Conservation (phyloP, 2,113 vertebrate species). For the Thunnus thynnus region DNA sequence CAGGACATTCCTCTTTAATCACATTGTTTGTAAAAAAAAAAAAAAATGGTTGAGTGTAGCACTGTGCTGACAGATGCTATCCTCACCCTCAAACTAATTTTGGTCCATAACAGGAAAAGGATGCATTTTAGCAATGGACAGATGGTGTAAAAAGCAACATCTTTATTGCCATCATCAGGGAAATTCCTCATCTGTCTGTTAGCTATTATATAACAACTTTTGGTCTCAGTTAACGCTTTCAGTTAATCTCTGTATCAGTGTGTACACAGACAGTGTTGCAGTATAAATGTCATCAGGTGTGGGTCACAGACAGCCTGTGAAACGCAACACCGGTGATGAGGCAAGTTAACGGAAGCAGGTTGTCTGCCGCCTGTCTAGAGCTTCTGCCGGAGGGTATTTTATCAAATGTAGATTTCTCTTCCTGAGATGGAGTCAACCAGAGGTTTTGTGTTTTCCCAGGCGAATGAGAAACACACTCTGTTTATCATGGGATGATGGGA, state of each 20-base stretch:
- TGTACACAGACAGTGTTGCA: constrained; percentile 1
- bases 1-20: constrained; percentile 72
- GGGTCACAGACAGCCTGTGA: constrained; percentile 5
- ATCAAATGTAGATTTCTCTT: constrained; percentile 72
- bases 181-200: constrained; percentile 45
- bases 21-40: constrained; percentile 36
- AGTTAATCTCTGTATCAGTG: neutral
- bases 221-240: neutral
- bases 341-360: constrained; percentile 57
- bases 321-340: constrained; percentile 28
- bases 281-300: constrained; percentile 12
- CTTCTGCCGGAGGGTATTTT: constrained; percentile 63
- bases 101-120: constrained; percentile 67
- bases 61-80: constrained; percentile 58
- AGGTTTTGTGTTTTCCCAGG: constrained; percentile 77
- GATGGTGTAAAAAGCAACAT: constrained; percentile 55
- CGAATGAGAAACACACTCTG: constrained; percentile 74
- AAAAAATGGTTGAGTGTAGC: constrained; percentile 2
- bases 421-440: constrained; percentile 73
- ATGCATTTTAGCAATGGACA: constrained; percentile 49
- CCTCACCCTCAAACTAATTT: constrained; percentile 52
- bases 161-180: constrained; percentile 15
- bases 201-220: constrained; percentile 35
- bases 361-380: constrained; percentile 47
- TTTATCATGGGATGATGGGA: constrained; percentile 79